phyloP scores from a whole-genome alignment of 1,140 invertebrate species.

The Hycleus cichorii region DNA sequence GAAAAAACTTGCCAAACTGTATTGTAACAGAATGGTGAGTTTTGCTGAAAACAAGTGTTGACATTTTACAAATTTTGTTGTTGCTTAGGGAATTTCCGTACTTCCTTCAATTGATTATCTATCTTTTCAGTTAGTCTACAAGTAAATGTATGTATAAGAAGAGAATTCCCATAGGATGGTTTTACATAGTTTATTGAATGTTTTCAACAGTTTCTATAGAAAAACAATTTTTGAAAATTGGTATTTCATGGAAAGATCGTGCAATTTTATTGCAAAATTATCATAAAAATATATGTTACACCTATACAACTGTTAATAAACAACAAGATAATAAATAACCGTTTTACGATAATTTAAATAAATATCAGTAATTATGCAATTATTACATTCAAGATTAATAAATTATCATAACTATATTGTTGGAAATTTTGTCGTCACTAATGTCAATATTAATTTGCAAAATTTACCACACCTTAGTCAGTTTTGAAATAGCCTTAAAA shows the following conservation, averaged over 20 bases:
- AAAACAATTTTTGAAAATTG: not conserved
- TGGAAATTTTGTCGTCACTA: too few relatives aligned
- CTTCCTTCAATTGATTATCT: not conserved
- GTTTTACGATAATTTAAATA: too few relatives aligned
- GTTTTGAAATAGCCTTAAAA: too few relatives aligned
- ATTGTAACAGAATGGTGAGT: conserved; percentile 3
- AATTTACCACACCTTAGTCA: too few relatives aligned
- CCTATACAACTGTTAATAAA: too few relatives aligned
- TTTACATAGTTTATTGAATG: too few relatives aligned
- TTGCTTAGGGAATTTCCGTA: not conserved
- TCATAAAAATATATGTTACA: not conserved
- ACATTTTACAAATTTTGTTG: conserved; percentile 13
- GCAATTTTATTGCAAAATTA: not conserved
- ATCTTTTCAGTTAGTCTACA: not conserved
- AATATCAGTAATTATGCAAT: too few relatives aligned
- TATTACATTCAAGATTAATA: too few relatives aligned
- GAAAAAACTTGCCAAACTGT: not conserved
- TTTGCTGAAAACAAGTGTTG: conserved; percentile 5
- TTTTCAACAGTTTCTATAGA: not conserved
- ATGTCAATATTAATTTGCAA: too few relatives aligned
- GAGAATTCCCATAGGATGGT: not conserved
- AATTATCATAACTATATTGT: too few relatives aligned
- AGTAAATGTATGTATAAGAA: not conserved
- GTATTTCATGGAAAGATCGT: not conserved
- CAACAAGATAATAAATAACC: too few relatives aligned